Conservation (phyloP, 2,797 vertebrate species). For the Clarias laeviceps region DNA sequence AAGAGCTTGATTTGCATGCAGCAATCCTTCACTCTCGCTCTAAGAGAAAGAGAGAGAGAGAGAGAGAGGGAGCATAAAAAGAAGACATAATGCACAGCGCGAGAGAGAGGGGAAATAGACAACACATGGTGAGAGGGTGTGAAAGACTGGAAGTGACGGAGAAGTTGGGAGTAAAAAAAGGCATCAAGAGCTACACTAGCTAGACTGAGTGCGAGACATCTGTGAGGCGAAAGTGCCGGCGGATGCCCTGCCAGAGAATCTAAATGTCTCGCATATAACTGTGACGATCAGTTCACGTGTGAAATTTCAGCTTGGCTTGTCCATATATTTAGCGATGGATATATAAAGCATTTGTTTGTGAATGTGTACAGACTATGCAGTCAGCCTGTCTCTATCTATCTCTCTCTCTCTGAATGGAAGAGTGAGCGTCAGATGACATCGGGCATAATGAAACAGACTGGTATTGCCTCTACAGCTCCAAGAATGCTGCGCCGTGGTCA, state of each 20-base stretch:
- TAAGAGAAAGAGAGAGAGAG: background rate
- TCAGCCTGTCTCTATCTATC: background rate
- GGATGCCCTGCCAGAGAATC: background rate
- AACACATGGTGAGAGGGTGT: background rate
- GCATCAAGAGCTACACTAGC: background rate
- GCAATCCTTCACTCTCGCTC: background rate
- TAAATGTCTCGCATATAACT: background rate
- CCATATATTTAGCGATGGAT: conserved; percentile 16
- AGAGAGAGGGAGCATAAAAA: too few species aligned
- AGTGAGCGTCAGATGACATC: conserved; percentile 42
- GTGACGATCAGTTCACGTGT: background rate
- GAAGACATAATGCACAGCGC: too few species aligned
- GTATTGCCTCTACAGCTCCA: conserved; percentile 39
- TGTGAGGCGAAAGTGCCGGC: background rate
- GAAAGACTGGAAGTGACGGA: background rate
- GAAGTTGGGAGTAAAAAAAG: background rate
- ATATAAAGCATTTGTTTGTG: background rate
- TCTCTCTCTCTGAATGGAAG: conserved; percentile 9
- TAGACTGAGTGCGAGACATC: background rate
- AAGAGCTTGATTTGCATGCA: background rate
- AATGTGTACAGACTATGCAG: background rate
- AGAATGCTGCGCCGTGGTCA: background rate
- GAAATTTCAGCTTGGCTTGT: background rate
- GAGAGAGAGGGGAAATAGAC: background rate
- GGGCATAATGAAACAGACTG: conserved; percentile 43